Base-by-base conservation (phyloP, 23 tunicate genomes). In the Styela plicata region DNA sequence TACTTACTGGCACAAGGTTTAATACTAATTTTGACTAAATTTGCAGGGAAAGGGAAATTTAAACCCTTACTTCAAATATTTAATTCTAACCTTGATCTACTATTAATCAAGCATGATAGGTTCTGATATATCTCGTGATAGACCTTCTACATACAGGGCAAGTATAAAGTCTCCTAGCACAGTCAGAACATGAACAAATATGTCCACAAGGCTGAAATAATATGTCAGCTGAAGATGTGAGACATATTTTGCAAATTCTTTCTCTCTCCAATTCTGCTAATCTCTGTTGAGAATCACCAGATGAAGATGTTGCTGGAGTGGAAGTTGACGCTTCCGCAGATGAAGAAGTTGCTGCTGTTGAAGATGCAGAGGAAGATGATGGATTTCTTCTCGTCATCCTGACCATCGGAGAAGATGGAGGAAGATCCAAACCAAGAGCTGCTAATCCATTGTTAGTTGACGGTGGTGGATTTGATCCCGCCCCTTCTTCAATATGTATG, bases 171-270 rank as follows among this genome's bases (percentile, higher is more conserved):
- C 1, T 27, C 18, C 71, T 1, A 29, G 71, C 30, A 29, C 71
- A 67, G 22, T 22, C 24, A 67, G 71, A 19, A 1, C 71, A 67
- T 18, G 71, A 27, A 67, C 71, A 67, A 18, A 67, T 67, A 29
- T 67, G 71, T 18, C 71, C 71, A 29, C 71, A 67, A 25, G 71
- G 71, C 24, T 67, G 31, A 67, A 67, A 67, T 17, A 67, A 24
- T 18, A 67, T 67, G 24, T 67, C 71, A 18, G 71, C 71, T 25
- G 31, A 16, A 16, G 16, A 16, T 27, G 30, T 67, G 1, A 67
- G 31, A 67, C 71, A 67, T 67, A 67, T 67, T 22, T 67, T 67
- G 22, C 71, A 67, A 29, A 17, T 27, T 29, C 71, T 27, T 24
- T 67, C 71, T 1, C 71, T 27, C 31, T 67, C 71, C 2, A 67